Percentiles rank a stretch among this genome's conserved stretches.
Evolutionary conservation across 2,113 vertebrate species (phyloP).

Genomic region (Cisticola juncidis): DNA sequence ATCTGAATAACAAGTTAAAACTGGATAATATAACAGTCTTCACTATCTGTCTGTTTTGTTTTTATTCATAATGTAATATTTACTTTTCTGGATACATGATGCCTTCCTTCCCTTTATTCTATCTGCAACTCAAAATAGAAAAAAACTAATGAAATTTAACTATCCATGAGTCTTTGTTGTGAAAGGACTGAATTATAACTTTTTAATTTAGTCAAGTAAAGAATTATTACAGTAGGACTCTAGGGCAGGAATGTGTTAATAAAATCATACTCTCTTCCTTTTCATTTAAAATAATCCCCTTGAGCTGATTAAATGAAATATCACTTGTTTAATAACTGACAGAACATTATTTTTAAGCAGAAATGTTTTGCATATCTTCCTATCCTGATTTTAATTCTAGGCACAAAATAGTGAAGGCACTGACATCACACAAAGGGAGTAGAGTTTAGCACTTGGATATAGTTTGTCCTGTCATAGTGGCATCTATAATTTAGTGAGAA

Average conservation of each 20-base stretch:
- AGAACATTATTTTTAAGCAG: conserved; percentile 84
- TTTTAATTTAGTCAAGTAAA: conserved; percentile 80
- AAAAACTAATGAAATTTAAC: conserved; percentile 64
- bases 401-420: conserved; percentile 65
- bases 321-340: conserved; percentile 85
- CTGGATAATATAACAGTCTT: not conserved
- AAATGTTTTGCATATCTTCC: conserved; percentile 80
- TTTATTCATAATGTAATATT: not conserved
- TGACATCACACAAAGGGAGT: conserved; percentile 76
- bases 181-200: conserved; percentile 75
- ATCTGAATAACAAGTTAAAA: not conserved
- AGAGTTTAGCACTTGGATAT: conserved; percentile 64
- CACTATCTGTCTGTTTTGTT: not conserved
- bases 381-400: conserved; percentile 72
- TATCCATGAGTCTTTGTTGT: conserved; percentile 65
- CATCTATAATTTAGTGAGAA: conserved; percentile 83
- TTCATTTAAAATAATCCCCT: conserved; percentile 85
- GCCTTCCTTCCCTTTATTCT: conserved; percentile 47
- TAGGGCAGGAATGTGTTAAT: conserved; percentile 85
- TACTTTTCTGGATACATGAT: conserved; percentile 37
- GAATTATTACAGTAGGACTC: conserved; percentile 78
- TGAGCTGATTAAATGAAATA: conserved; percentile 87
- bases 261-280: conserved; percentile 79
- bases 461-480: conserved; percentile 78
- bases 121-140: conserved; percentile 48